A percentile compares a stretch with the other conserved stretches of the same genome.
phyloP scores from a whole-genome alignment of 1,140 invertebrate genomes.

The Drosophila busckii region DNA sequence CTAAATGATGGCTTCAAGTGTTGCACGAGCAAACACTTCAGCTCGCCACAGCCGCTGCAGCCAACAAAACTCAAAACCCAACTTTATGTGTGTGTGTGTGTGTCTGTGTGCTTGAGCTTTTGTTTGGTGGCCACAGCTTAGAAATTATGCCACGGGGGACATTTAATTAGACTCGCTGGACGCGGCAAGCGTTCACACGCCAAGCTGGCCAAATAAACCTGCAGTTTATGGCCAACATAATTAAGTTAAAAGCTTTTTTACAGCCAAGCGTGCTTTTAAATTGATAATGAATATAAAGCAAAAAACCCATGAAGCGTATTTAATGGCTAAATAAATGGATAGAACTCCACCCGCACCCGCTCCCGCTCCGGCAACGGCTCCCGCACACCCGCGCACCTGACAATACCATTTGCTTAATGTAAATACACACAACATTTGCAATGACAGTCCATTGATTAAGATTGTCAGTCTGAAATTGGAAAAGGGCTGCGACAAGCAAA shows the following conservation, averaged over 20 bases:
- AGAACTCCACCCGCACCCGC: constrained; percentile 32
- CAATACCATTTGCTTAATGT: constrained; percentile 16
- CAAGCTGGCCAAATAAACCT: constrained; percentile 66
- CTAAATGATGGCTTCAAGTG: constrained; percentile 64
- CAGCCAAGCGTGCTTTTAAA: constrained; percentile 56
- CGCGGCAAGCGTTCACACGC: constrained; percentile 53
- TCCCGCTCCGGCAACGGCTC: constrained; percentile 36
- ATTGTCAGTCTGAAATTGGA: constrained; percentile 29
- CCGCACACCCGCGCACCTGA: constrained; percentile 38
- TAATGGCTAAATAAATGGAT: constrained; percentile 72
- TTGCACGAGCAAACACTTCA: constrained; percentile 72
- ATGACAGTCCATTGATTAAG: constrained; percentile 43
- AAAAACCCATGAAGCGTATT: constrained; percentile 69
- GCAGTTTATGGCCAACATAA: constrained; percentile 76
- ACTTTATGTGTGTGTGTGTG: constrained; percentile 8
- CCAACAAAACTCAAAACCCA: constrained; percentile 17
- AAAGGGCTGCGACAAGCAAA: constrained; percentile 13
- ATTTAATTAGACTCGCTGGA: constrained; percentile 62
- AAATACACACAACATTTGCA: constrained; percentile 36
- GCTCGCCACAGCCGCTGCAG: not conserved
- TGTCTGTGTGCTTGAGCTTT: constrained; percentile 4
- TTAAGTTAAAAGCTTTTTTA: constrained; percentile 78
- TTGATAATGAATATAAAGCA: constrained; percentile 76
- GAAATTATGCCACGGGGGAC: constrained; percentile 57
- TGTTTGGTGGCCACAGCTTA: constrained; percentile 17